Conservation (phyloP, 2,113 vertebrate species). For the Zingel zingel region DNA sequence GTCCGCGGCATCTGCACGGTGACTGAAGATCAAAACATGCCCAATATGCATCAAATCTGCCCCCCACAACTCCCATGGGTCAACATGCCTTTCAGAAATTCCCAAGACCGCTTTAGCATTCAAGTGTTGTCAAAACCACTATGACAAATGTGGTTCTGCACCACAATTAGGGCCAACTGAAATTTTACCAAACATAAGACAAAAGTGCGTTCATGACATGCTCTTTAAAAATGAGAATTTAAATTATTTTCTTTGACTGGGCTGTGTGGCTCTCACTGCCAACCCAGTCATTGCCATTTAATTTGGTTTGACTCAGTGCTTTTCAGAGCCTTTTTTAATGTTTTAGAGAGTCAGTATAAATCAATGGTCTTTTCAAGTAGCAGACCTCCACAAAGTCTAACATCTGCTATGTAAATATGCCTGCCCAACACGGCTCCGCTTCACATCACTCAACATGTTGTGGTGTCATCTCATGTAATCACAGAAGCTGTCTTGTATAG, state of each 20-base stretch:
- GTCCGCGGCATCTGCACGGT: slow-evolving; percentile 33
- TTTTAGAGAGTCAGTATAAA: slow-evolving; percentile 68
- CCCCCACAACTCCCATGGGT: slow-evolving; percentile 56
- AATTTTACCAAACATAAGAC: slow-evolving; percentile 46
- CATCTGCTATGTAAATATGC: slow-evolving; percentile 76
- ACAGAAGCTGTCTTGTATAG: slow-evolving; percentile 42
- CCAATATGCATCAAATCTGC: slow-evolving; percentile 65
- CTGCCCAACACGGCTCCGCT: slow-evolving; percentile 36
- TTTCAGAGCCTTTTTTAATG: slow-evolving; percentile 49
- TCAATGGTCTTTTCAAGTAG: slow-evolving; percentile 69
- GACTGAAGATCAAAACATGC: slow-evolving; percentile 65
- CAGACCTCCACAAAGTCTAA: slow-evolving; percentile 80
- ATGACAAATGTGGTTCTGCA: slow-evolving; percentile 64
- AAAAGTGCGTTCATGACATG: slow-evolving; percentile 44
- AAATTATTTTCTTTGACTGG: slow-evolving; percentile 36
- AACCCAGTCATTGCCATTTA: slow-evolving; percentile 43
- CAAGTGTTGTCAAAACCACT: slow-evolving; percentile 65
- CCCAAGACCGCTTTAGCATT: slow-evolving; percentile 46
- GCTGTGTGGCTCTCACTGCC: slow-evolving; percentile 24
- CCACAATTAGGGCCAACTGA: slow-evolving; percentile 60
- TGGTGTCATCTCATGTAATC: slow-evolving; percentile 40
- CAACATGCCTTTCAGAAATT: slow-evolving; percentile 50
- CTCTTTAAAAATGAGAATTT: slow-evolving; percentile 44
- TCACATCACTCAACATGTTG: slow-evolving; percentile 58
- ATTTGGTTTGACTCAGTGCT: slow-evolving; percentile 59